Conservation (phyloP, 2,797 vertebrate species). For the Hippocampus kuda region DNA sequence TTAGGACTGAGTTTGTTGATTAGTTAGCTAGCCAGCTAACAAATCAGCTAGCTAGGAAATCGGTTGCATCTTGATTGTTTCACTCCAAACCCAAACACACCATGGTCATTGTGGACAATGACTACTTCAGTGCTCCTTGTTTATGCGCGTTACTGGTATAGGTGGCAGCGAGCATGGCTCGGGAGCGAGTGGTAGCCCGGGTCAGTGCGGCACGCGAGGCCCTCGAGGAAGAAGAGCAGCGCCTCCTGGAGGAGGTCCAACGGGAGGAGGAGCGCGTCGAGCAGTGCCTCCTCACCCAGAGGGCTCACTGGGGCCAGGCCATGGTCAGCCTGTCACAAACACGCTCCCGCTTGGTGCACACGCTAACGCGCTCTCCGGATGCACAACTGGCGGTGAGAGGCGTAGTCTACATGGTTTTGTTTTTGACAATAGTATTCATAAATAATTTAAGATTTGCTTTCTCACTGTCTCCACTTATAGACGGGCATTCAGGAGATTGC, state of each 20-base stretch:
- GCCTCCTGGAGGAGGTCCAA: conserved; percentile 79
- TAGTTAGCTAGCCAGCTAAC: too few species aligned
- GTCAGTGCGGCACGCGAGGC: conserved; percentile 69
- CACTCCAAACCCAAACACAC: too few species aligned
- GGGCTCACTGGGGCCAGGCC: conserved; percentile 78
- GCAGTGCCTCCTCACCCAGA: conserved; percentile 87
- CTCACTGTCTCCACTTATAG: conserved; percentile 59
- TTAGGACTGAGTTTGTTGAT: too few species aligned
- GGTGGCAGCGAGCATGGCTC: conserved; percentile 63
- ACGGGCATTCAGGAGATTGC: conserved; percentile 71
- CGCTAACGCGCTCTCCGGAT: conserved; percentile 33
- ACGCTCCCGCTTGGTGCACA: conserved; percentile 60
- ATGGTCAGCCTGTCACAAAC: conserved; percentile 72
- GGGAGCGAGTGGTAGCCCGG: conserved; percentile 80
- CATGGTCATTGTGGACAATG: too few species aligned
- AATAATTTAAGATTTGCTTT: not conserved
- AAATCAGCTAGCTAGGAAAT: too few species aligned
- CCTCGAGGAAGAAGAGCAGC: conserved; percentile 87
- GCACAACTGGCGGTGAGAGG: conserved; percentile 75
- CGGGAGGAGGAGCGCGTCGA: conserved; percentile 81
- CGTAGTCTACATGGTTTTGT: not conserved
- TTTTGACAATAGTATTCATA: not conserved
- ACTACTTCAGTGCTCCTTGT: not conserved
- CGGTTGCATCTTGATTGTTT: too few species aligned
- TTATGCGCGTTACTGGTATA: conserved; percentile 26